phyloP scores from a whole-genome alignment of 2,888 invertebrate species.

The Chrysolina oricalcia region DNA sequence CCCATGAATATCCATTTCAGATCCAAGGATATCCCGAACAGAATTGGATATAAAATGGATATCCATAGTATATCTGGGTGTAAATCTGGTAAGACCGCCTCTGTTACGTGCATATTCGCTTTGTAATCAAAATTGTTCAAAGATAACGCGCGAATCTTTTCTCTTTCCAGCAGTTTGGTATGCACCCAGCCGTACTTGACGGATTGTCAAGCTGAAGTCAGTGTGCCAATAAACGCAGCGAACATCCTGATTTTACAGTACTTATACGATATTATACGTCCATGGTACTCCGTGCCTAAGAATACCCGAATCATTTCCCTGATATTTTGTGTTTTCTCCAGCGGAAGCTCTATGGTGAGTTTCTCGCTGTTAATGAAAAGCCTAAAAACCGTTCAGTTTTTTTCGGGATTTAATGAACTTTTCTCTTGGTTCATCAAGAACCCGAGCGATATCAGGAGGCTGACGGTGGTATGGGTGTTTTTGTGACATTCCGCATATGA shows the following conservation, averaged over 20 bases:
- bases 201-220: constrained; percentile 59
- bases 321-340: constrained; percentile 29
- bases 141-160: neutral
- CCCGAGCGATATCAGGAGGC: constrained; percentile 38
- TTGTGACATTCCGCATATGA: constrained; percentile 21
- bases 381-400: constrained; percentile 45
- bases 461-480: constrained; percentile 8
- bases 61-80: too few relatives aligned
- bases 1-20: too few relatives aligned
- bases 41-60: too few relatives aligned
- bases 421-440: constrained; percentile 52
- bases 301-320: neutral
- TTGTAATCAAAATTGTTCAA: neutral
- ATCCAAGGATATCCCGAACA: too few relatives aligned
- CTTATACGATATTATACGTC: too few relatives aligned
- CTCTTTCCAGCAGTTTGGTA: too few relatives aligned
- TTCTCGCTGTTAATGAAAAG: constrained; percentile 44
- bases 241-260: too few relatives aligned
- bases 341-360: constrained; percentile 26
- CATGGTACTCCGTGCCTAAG: neutral
- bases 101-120: neutral
- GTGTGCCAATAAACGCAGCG: constrained; percentile 46
- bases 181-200: too few relatives aligned
- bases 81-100: neutral
- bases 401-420: constrained; percentile 42